Percentiles rank a stretch among this genome's conserved stretches.
phyloP scores from a whole-genome alignment of 2,797 vertebrate genomes.

The Masticophis lateralis region DNA sequence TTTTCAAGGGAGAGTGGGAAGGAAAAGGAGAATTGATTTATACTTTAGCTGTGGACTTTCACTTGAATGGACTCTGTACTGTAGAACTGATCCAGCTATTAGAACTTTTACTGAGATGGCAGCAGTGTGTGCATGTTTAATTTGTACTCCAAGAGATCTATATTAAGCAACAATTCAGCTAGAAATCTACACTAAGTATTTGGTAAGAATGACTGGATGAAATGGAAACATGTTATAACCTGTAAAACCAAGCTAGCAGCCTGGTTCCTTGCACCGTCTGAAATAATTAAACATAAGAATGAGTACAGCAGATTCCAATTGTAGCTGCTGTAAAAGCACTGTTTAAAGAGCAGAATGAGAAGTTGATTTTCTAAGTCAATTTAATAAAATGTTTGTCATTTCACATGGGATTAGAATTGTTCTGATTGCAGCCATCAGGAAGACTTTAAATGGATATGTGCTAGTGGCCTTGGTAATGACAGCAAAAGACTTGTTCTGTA shows the following conservation, averaged over 20 bases:
- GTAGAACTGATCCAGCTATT: neutral
- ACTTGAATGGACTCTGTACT: neutral
- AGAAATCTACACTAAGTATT: neutral
- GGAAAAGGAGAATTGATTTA: neutral
- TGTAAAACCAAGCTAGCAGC: conserved; percentile 10
- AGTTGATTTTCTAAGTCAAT: neutral
- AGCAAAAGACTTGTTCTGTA: neutral
- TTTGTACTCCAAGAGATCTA: neutral
- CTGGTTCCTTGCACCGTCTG: neutral
- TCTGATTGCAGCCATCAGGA: neutral
- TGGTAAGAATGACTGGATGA: conserved; percentile 5
- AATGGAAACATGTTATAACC: conserved; percentile 40
- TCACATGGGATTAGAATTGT: neutral
- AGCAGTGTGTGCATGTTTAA: neutral
- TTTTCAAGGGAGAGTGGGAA: neutral
- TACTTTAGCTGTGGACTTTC: neutral
- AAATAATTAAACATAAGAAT: neutral
- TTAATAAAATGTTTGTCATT: neutral
- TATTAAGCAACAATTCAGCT: neutral
- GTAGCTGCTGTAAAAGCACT: neutral
- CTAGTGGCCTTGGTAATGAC: neutral
- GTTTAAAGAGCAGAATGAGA: neutral
- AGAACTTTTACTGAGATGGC: neutral
- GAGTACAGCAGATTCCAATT: neutral
- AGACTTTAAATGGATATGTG: neutral